Percentiles rank a stretch among this genome's conserved stretches.
phyloP scores from a whole-genome alignment of 2,888 invertebrate genomes.

The Standfussiana lucernea region DNA sequence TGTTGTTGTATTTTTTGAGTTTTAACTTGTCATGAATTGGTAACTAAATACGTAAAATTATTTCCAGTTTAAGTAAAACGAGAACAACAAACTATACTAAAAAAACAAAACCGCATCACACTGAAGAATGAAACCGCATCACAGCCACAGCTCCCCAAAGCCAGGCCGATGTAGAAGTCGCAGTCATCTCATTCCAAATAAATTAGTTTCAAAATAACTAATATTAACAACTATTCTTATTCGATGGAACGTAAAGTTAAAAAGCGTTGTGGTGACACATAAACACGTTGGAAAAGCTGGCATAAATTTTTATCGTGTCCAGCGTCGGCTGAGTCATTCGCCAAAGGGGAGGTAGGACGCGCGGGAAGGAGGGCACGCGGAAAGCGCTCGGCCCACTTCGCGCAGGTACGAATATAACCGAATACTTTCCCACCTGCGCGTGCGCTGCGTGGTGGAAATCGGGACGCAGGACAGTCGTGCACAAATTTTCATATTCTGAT shows the following conservation, averaged over 20 bases:
- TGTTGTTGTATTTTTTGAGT: not conserved
- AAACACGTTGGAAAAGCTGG: conserved; percentile 65
- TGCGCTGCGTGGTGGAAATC: conserved; percentile 75
- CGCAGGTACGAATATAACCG: conserved; percentile 88
- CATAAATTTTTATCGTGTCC: conserved; percentile 71
- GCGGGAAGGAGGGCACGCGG: conserved; percentile 74
- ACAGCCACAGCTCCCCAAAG: not conserved
- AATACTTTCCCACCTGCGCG: conserved; percentile 88
- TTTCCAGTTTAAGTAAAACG: too few species aligned
- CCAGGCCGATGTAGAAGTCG: conserved; percentile 12
- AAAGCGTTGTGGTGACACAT: conserved; percentile 54
- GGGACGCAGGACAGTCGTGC: conserved; percentile 73
- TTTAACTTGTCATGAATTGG: not conserved
- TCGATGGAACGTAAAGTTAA: conserved; percentile 53
- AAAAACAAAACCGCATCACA: not conserved
- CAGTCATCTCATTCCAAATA: conserved; percentile 46
- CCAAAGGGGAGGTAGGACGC: conserved; percentile 40
- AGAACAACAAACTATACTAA: not conserved
- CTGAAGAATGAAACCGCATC: not conserved
- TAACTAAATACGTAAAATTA: too few species aligned
- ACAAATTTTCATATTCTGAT: conserved; percentile 40
- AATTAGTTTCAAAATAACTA: conserved; percentile 56
- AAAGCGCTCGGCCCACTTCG: conserved; percentile 87
- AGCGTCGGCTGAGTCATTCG: conserved; percentile 77
- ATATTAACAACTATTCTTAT: conserved; percentile 56